These are phyloP conservation scores for Heliconius erato DNA, from an alignment of 2,888 invertebrate genomes.

Conservation along the genomic window DNA sequence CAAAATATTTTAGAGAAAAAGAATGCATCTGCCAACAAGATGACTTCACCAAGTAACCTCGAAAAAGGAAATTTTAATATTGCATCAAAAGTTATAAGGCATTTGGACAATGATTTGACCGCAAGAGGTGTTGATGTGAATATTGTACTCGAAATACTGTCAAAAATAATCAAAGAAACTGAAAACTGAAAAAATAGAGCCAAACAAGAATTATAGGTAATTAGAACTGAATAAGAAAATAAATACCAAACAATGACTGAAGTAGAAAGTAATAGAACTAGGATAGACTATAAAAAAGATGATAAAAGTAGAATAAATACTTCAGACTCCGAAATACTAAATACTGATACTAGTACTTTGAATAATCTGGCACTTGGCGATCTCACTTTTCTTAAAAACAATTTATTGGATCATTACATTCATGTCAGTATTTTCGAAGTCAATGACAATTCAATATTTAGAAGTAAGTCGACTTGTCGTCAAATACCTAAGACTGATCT, in stretches of 20 bases:
- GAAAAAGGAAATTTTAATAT: not conserved
- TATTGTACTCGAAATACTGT: no score
- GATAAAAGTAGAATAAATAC: not conserved
- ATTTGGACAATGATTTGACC: not conserved
- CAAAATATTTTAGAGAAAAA: conserved; percentile 20
- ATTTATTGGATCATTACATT: not conserved
- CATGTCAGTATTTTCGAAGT: not conserved
- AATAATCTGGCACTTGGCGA: not conserved
- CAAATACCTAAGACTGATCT: not conserved
- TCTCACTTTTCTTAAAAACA: not conserved
- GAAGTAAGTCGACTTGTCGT: not conserved
- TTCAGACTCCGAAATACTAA: not conserved
- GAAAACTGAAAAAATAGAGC: no score
- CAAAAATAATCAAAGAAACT: no score
- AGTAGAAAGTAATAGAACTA: not conserved
- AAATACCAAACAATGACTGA: not conserved
- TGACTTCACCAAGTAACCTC: not conserved
- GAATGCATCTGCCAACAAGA: not conserved
- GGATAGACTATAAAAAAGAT: not conserved
- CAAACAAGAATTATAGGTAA: not conserved
- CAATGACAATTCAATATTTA: not conserved
- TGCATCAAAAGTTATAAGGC: not conserved
- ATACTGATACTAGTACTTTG: not conserved
- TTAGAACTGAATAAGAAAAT: not conserved
- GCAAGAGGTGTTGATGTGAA: not conserved